These are phyloP conservation scores for Nesidiocoris tenuis DNA, from an alignment of 2,888 invertebrate genomes.

Conservation along the genomic window DNA sequence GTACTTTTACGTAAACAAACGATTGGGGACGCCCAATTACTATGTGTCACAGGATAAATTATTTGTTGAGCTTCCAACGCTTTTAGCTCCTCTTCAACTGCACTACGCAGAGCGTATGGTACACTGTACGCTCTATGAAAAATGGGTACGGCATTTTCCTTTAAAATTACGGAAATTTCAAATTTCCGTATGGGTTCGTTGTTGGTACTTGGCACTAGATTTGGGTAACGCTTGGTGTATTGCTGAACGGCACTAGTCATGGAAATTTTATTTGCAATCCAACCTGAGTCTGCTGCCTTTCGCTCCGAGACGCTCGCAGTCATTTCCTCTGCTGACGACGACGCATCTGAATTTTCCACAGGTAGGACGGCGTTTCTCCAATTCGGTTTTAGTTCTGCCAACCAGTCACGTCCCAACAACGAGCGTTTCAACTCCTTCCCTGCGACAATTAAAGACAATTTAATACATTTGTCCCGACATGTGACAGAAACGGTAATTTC, in stretches of 20 bases:
- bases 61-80: constrained; percentile 30
- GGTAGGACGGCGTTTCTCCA: no score
- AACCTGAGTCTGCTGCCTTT: no score
- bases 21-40: constrained; percentile 38
- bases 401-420: no score
- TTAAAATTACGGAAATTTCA: constrained; percentile 31
- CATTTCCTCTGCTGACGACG: no score
- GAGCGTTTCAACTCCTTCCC: neutral
- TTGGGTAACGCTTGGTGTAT: neutral
- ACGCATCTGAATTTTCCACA: no score
- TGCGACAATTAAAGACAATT: neutral
- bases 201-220: neutral
- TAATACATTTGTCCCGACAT: no score
- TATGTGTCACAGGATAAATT: constrained; percentile 29
- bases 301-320: no score
- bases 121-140: constrained; percentile 42
- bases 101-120: constrained; percentile 29
- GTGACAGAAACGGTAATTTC: no score
- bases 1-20: constrained; percentile 10
- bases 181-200: constrained; percentile 28
- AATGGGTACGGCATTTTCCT: constrained; percentile 39
- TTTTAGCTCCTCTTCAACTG: constrained; percentile 36
- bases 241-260: neutral
- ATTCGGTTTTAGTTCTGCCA: no score
- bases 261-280: no score